Conservation (phyloP, 2,888 invertebrate genomes). For the Brachyptera risi region DNA sequence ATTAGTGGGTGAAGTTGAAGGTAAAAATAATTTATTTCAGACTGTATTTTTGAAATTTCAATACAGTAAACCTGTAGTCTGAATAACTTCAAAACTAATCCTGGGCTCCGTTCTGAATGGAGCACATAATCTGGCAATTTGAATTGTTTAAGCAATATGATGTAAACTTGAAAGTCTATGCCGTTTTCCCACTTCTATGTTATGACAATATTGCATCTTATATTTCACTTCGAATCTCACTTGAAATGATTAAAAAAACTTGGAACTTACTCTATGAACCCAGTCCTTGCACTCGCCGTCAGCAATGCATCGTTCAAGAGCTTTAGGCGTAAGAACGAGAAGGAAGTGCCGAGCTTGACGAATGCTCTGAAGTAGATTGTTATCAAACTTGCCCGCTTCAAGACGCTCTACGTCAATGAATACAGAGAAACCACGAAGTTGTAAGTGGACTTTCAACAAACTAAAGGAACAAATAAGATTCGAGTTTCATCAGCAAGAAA, state of each 20-base stretch:
- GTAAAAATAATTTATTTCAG: too few species aligned
- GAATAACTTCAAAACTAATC: too few species aligned
- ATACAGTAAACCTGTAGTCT: too few species aligned
- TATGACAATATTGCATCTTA: background rate
- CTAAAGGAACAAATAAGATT: conserved; percentile 45
- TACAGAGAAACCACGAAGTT: conserved; percentile 91
- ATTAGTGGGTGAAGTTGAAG: too few species aligned
- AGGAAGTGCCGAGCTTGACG: conserved; percentile 95
- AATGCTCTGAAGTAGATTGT: conserved; percentile 94
- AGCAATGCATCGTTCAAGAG: conserved; percentile 88
- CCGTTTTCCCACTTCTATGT: too few species aligned
- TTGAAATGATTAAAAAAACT: background rate
- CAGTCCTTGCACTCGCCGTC: conserved; percentile 96
- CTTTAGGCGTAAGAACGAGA: conserved; percentile 90
- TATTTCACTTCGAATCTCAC: background rate
- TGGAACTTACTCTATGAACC: conserved; percentile 90
- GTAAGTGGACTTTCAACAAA: conserved; percentile 93
- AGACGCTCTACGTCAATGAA: conserved; percentile 98
- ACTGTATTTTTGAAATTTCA: too few species aligned
- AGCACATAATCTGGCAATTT: conserved; percentile 27
- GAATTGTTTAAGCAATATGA: too few species aligned
- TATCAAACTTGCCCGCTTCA: conserved; percentile 98
- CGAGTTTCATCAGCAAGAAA: background rate
- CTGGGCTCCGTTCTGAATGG: too few species aligned
- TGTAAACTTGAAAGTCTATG: too few species aligned